These are phyloP conservation scores for Syngnathoides biaculeatus DNA, from an alignment of 2,113 vertebrate species.

Conservation along the genomic window DNA sequence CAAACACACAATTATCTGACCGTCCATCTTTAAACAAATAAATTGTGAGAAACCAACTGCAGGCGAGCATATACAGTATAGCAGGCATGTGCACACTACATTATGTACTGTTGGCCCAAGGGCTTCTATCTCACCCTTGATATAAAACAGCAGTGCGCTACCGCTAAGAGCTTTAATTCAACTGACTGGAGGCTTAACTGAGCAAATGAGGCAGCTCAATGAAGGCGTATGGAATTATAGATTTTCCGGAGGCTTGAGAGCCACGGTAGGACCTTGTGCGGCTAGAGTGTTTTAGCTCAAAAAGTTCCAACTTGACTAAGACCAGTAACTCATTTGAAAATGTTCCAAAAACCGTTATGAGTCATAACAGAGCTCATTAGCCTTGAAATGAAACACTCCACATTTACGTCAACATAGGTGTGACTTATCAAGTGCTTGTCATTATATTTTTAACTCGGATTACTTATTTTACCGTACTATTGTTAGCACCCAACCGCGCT, in stretches of 20 bases:
- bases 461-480: not conserved
- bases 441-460: not conserved
- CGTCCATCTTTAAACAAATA: constrained; percentile 15
- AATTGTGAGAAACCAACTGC: constrained; percentile 18
- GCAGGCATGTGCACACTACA: constrained; percentile 36
- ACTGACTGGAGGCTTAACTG: constrained; percentile 57
- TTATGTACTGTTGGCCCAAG: constrained; percentile 34
- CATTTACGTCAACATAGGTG: constrained; percentile 6
- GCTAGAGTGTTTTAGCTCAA: constrained; percentile 18
- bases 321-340: constrained; percentile 6
- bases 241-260: constrained; percentile 48
- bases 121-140: constrained; percentile 35
- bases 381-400: constrained; percentile 5
- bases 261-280: constrained; percentile 16
- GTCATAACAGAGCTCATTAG: constrained; percentile 12
- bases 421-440: not conserved
- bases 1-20: constrained; percentile 4
- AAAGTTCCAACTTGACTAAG: constrained; percentile 2
- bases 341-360: constrained; percentile 10
- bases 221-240: constrained; percentile 51
- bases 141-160: constrained; percentile 41
- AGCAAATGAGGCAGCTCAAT: constrained; percentile 57
- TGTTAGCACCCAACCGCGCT: not conserved
- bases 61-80: constrained; percentile 17
- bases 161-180: constrained; percentile 58